Percentiles rank a stretch among this genome's conserved stretches.
phyloP scores from a whole-genome alignment of 2,888 invertebrate genomes.

The Oligia strigilis region DNA sequence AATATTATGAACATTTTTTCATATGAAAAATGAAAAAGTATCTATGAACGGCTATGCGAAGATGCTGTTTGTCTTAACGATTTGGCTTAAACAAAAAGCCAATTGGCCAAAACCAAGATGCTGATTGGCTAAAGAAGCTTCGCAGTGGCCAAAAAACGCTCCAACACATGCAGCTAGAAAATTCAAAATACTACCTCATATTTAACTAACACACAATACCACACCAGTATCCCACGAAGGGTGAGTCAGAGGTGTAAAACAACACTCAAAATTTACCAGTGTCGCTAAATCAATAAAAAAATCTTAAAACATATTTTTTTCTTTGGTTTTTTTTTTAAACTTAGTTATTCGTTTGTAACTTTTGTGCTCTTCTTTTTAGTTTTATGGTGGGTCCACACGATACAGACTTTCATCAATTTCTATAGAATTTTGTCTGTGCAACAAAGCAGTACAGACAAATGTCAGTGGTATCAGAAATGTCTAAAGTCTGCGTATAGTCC shows the following conservation, averaged over 20 bases:
- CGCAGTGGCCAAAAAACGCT: background rate
- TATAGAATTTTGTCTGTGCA: too few species aligned
- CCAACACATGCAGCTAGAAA: background rate
- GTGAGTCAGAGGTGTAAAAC: background rate
- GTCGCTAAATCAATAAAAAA: conserved; percentile 14
- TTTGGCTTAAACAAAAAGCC: background rate
- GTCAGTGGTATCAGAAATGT: too few species aligned
- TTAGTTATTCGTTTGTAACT: background rate
- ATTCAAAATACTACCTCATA: background rate
- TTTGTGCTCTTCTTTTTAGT: background rate
- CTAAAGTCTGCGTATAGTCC: too few species aligned
- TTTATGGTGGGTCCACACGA: too few species aligned
- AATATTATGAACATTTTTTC: background rate
- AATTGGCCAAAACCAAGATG: background rate
- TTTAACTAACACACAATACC: too few species aligned
- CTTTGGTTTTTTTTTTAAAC: background rate
- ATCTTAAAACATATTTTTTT: background rate
- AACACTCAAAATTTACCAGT: background rate
- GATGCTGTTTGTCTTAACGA: background rate
- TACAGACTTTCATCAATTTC: too few species aligned
- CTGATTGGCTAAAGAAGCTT: background rate
- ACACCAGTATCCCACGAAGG: background rate
- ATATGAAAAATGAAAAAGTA: background rate
- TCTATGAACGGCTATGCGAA: background rate
- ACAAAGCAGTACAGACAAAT: too few species aligned